Evolutionary conservation across 1,140 invertebrate genomes (phyloP).

Genomic region (Drosophila bifasciata): DNA sequence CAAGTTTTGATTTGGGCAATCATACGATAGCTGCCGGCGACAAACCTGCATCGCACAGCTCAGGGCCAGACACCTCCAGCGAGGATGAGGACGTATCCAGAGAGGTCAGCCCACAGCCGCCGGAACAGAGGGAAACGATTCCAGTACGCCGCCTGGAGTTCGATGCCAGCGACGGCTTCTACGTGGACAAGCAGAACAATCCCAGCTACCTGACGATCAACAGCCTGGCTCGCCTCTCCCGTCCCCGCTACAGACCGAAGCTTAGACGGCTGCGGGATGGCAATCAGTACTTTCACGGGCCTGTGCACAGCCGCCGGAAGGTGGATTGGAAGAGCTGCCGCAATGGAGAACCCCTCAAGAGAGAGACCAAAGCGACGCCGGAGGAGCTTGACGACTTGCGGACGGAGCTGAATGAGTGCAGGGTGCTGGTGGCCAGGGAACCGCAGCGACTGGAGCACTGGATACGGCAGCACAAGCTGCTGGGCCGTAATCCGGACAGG

Average conservation of each 20-base stretch:
- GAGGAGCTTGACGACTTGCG: background rate
- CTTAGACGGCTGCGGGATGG: background rate
- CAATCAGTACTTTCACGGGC: background rate
- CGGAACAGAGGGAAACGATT: no score
- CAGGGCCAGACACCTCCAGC: background rate
- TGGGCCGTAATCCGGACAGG: conserved; percentile 39
- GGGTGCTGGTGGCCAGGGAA: conserved; percentile 11
- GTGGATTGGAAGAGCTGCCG: background rate
- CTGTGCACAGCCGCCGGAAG: background rate
- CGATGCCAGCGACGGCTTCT: conserved; percentile 84
- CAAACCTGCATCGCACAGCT: background rate
- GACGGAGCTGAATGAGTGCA: conserved; percentile 18
- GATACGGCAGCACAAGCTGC: conserved; percentile 49
- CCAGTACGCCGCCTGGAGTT: conserved; percentile 50
- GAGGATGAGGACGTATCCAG: background rate
- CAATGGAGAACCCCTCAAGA: background rate
- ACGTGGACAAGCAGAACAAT: conserved; percentile 85
- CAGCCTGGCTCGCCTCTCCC: conserved; percentile 49
- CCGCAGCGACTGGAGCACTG: conserved; percentile 38
- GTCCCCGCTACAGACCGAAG: conserved; percentile 76
- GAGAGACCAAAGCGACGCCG: background rate
- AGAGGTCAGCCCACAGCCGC: no score
- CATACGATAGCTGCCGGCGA: no score
- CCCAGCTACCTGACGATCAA: conserved; percentile 81
- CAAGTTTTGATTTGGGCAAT: background rate